Conservation (phyloP, 2,797 vertebrate species). For the Adrianichthys oophorus region DNA sequence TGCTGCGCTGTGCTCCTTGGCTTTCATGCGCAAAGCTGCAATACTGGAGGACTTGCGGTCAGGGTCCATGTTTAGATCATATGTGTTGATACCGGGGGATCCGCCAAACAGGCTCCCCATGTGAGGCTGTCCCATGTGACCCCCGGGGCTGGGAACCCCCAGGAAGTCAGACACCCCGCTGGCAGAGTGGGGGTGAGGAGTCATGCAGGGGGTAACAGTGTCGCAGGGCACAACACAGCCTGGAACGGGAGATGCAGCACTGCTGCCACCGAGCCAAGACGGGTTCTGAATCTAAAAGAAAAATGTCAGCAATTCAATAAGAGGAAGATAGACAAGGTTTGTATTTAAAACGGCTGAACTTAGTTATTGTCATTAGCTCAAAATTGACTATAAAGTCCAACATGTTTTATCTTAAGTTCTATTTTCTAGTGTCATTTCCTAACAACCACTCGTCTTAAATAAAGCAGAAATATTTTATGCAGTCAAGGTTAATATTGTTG, state of each 20-base stretch:
- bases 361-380: too few relatives aligned
- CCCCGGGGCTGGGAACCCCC: slow-evolving; percentile 83
- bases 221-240: slow-evolving; percentile 97
- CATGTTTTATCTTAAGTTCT: too few relatives aligned
- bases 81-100: slow-evolving; percentile 86
- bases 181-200: slow-evolving; percentile 90
- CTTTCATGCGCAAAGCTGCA: slow-evolving; percentile 96
- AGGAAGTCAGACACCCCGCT: slow-evolving; percentile 92
- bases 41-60: slow-evolving; percentile 99
- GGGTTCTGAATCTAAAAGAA: slow-evolving; percentile 94
- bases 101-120: slow-evolving; percentile 94
- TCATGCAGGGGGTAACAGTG: slow-evolving; percentile 94
- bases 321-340: neutral
- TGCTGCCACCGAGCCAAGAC: slow-evolving; percentile 92
- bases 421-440: too few relatives aligned
- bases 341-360: too few relatives aligned
- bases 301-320: neutral
- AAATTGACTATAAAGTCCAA: too few relatives aligned
- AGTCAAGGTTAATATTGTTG: too few relatives aligned
- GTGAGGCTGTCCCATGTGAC: slow-evolving; percentile 94
- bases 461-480: too few relatives aligned
- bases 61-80: slow-evolving; percentile 95
- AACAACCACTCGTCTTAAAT: too few relatives aligned
- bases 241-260: slow-evolving; percentile 89
- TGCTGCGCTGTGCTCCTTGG: slow-evolving; percentile 98